Conservation (phyloP, 2,797 vertebrate species). For the Threskiornis aethiopicus region DNA sequence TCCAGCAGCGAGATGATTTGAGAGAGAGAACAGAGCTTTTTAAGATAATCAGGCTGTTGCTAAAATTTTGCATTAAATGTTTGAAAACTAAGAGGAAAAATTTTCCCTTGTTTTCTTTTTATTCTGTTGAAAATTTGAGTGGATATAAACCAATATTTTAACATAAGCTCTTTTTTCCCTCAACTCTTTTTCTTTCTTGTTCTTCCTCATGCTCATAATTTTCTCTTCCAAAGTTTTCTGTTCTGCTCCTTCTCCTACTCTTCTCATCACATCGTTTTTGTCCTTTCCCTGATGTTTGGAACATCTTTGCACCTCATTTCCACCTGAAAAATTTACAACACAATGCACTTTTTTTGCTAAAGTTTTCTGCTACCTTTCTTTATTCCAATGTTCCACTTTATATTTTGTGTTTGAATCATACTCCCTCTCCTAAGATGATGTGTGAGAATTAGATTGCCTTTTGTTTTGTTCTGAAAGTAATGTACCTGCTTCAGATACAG, state of each 20-base stretch:
- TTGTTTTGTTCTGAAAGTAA: not conserved
- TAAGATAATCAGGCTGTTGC: not conserved
- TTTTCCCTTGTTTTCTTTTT: not conserved
- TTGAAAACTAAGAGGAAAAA: not conserved
- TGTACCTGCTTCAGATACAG: not conserved
- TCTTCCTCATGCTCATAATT: not conserved
- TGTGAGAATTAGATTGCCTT: not conserved
- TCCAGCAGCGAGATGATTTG: not conserved
- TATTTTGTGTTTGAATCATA: not conserved
- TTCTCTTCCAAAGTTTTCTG: not conserved
- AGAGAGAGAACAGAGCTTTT: not conserved
- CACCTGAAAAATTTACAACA: not conserved
- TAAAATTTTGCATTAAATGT: not conserved
- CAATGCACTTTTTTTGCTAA: not conserved
- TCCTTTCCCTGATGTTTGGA: not conserved
- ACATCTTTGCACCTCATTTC: not conserved
- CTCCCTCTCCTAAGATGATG: not conserved
- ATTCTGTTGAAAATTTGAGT: not conserved
- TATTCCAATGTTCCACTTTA: not conserved
- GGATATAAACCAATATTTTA: not conserved
- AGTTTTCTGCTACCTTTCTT: not conserved
- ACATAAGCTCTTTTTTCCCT: fast-evolving
- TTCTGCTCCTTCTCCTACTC: not conserved
- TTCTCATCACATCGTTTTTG: not conserved
- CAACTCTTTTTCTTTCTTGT: not conserved